Base-by-base conservation (phyloP, 2,797 vertebrate species). In the Euthynnus affinis region DNA sequence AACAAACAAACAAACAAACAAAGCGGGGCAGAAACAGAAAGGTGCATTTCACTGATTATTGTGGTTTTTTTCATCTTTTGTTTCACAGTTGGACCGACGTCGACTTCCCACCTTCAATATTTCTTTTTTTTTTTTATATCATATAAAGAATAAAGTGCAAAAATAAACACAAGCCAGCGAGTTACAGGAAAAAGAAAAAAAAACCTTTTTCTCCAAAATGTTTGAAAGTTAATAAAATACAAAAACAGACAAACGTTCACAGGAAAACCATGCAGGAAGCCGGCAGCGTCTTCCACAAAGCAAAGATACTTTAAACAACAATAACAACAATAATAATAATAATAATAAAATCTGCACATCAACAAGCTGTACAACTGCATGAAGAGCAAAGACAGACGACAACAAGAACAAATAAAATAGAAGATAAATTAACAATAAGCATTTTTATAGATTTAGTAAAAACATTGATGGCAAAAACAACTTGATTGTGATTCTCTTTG, bases 121-220 rank as follows among this genome's bases (percentile, higher is more conserved):
- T 22, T 22, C 20, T 34, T 14, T 32, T 25, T n/a, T 12, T 27
- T n/a, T 29, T 29, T 29, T 29, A 9, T 17, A 9, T 17, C 29
- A 59, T 40, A 53, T 5, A 64, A 72, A 25, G 29, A 73, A 58
- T 86, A 92, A 92, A 93, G 91, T 92, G 92, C 92, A 82, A 88
- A 80, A 61, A 70, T 51, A 69, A 20, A 60, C 60, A 83, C 55
- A 84, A 79, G 74, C 76, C 59, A 70, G 58, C 71, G 44, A 61
- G 61, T 75, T 72, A 86, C 58, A 63, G 27, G 22, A n/a, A 63
- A 63, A 69, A 78, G 29, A 56, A 74, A 83, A 87, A 84, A 64
- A 46, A 18, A 71, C 82, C 27, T 6, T 73, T 51, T 10, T 42
- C 13, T 51, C 48, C 44, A 67, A 29, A 44, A 15, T n/a, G n/a